These are phyloP conservation scores for Apocheima hispidaria DNA, from an alignment of 2,888 invertebrate species.

Conservation along the genomic window DNA sequence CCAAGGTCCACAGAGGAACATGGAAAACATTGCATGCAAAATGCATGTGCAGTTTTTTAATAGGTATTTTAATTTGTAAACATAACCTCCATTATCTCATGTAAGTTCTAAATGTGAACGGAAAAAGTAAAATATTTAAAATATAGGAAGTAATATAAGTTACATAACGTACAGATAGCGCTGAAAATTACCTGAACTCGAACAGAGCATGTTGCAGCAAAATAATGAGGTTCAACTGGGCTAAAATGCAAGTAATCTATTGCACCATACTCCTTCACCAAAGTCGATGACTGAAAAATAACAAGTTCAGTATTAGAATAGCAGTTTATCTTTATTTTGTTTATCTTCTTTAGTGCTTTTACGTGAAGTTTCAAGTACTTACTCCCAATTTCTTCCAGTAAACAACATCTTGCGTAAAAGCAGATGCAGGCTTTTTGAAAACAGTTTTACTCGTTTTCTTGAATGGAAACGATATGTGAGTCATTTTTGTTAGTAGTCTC, in stretches of 20 bases:
- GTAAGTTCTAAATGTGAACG: background rate
- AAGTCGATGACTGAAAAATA: slow-evolving; percentile 89
- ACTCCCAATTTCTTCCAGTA: slow-evolving; percentile 97
- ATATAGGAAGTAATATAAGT: background rate
- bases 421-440: slow-evolving; percentile 88
- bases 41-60: no score
- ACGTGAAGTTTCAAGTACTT: slow-evolving; percentile 54
- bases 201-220: slow-evolving; percentile 97
- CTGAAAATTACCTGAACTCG: slow-evolving; percentile 87
- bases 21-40: no score
- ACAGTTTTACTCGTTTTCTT: slow-evolving; percentile 91
- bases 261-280: slow-evolving; percentile 96
- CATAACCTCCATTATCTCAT: slow-evolving; percentile 6
- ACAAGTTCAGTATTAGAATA: background rate
- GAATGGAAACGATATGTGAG: slow-evolving; percentile 83
- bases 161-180: no score
- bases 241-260: slow-evolving; percentile 97
- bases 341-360: no score
- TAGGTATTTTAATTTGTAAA: no score
- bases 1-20: no score
- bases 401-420: slow-evolving; percentile 90
- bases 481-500: slow-evolving; percentile 54
- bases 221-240: slow-evolving; percentile 94
- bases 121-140: background rate
- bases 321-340: no score